Conservation (phyloP, 2,888 invertebrate species). For the Sepiola atlantica region DNA sequence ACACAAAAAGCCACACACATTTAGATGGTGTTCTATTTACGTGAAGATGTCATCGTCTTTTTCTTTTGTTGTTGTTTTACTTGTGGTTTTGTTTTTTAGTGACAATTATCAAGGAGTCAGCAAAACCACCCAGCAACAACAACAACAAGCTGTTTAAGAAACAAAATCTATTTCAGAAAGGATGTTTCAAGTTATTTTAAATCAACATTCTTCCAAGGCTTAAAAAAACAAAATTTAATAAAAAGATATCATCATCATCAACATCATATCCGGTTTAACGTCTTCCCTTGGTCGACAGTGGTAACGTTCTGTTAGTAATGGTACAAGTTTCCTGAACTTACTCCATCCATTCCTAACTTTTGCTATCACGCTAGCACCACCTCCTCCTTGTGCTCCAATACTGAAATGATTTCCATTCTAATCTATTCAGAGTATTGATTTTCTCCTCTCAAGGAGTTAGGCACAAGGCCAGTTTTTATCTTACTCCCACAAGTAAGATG, state of each 20-base stretch:
- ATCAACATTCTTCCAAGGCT: background rate
- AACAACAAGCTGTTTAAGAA: background rate
- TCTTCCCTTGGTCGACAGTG: too few relatives aligned
- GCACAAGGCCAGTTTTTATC: too few relatives aligned
- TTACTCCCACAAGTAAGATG: too few relatives aligned
- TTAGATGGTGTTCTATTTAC: background rate
- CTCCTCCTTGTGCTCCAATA: background rate
- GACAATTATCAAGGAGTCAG: slow-evolving; percentile 32
- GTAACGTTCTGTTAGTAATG: too few relatives aligned
- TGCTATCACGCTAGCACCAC: too few relatives aligned
- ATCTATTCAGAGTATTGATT: background rate
- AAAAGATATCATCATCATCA: background rate
- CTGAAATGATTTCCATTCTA: background rate
- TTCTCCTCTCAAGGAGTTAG: too few relatives aligned
- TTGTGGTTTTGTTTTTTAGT: too few relatives aligned
- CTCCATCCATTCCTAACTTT: too few relatives aligned
- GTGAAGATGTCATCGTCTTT: background rate
- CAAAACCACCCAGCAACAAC: background rate
- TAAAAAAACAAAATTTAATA: background rate
- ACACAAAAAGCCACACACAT: background rate
- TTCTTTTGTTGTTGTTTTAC: too few relatives aligned
- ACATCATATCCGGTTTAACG: too few relatives aligned
- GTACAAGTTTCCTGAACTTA: too few relatives aligned
- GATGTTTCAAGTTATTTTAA: background rate
- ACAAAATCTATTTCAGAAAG: background rate